Base-by-base conservation (phyloP, 2,113 vertebrate genomes). In the Varanus salvator region DNA sequence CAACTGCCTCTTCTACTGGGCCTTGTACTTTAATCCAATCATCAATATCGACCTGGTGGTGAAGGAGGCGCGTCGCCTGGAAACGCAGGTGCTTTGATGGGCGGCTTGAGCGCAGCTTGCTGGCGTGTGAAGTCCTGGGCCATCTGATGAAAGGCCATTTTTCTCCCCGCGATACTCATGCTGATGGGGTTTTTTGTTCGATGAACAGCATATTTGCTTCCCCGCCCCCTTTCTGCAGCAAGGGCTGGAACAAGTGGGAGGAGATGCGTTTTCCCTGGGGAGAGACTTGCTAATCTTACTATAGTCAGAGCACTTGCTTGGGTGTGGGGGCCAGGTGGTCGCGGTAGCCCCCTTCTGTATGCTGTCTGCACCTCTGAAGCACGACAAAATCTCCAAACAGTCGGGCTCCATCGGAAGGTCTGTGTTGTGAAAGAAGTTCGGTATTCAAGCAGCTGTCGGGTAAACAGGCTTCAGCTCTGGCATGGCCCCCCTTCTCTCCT, bases 1-100 rank as follows among this genome's bases (percentile, higher is more conserved):
- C 97, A 98, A 99, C 94, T 98, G 98, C 94, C 95, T 99, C 87
- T 99, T 99, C 97, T 99, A 99, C 96, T 99, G 98, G 98, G 98
- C 97, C 68, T 97, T 99, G 87, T 99, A 99, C 95, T 98, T 99
- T 95, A 99, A 98, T 91, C 98, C 98, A 77, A 97, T 99, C 87
- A 98, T 98, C 92, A 99, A 99, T 89, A 98, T 99, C 57, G 98
- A 99, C 94, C 96, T 98, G n/a, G 97, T 99, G 76, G 98, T 99
- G 85, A 98, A 98, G 94, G 98, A 98, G 92, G 94, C 99, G 2
- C 96, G 98, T 57, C 97, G 97, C 38, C 97, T 98, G 50, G 98
- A 98, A 90, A 98, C 98, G 6, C 97, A 98, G 90, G 96, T 96
- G 82, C 91, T 96, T 8, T 97, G 96, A 97, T 11, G 38, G 54